Evolutionary conservation across 2,888 invertebrate genomes (phyloP), one percentile per base, ranked within the genome.

Genomic region (Parelbella ahira): DNA sequence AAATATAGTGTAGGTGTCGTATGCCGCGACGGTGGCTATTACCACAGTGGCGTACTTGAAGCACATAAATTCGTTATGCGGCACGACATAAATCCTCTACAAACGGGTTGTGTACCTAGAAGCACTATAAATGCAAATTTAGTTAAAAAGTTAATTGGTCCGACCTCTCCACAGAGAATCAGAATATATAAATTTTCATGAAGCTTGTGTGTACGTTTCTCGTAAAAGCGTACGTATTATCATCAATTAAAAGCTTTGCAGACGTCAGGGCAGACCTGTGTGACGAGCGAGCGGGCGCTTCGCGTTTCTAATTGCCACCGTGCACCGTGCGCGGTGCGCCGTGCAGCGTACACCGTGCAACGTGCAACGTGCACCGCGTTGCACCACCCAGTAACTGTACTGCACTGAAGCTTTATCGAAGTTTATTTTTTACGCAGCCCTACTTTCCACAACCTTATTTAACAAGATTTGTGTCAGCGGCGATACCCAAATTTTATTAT

Each of bases 271-370:
- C 19, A 43, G 29, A 30, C 30, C 43, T 24, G 43, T 43, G 30
- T 43, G 34, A 33, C 43, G 30, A 25, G 34, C 28, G 18, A 37
- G 30, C 36, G 37, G 18, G 33, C 33, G 47, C 27, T 45, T 53
- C 50, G 52, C 50, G 54, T 57, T 60, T 63, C 60, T 63, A 65
- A 63, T 66, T 61, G 58, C 61, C 48, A 58, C 61, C 51, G 58
- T 49, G 56, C 49, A 59, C 63, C 50, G 56, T 48, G 29, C 6
- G 4, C 2, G 3, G 3, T 3, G 15, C 48, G 58, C 63, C 51
- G 57, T 49, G 56, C 48, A 58, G 63, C 51, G 58, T n/a, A n/a
- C n/a, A n/a, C n/a, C n/a, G n/a, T n/a, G n/a, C 15, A 15, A 15
- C 15, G 3, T 3, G 15, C 48, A 58, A 62, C 51, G 57, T 49